Evolutionary conservation across 37 sponge, comb jelly and placozoan genomes (phyloP).

Genomic region (Spongilla lacustris): DNA sequence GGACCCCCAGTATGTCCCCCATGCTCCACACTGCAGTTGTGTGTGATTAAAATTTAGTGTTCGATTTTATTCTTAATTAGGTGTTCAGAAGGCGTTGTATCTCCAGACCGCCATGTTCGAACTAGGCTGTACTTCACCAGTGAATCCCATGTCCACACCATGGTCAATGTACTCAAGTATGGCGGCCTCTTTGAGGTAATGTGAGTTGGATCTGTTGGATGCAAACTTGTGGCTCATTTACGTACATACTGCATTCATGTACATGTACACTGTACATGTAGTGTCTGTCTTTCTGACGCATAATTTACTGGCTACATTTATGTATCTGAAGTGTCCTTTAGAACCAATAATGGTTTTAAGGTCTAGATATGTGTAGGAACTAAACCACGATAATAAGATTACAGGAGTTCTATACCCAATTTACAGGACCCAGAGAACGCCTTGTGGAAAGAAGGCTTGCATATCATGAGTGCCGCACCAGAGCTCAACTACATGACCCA

Average conservation of each 20-base stretch:
- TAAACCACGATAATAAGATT: too few relatives aligned
- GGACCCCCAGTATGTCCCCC: too few relatives aligned
- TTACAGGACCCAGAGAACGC: constrained; percentile 31
- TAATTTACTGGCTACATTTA: too few relatives aligned
- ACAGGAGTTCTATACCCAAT: too few relatives aligned
- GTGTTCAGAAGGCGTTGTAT: constrained; percentile 69
- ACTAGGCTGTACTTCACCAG: constrained; percentile 96
- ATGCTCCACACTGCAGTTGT: too few relatives aligned
- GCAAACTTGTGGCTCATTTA: neutral
- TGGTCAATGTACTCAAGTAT: constrained; percentile 76
- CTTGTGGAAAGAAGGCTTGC: constrained; percentile 54
- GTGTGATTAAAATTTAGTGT: too few relatives aligned
- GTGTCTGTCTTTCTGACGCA: too few relatives aligned
- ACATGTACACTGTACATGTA: too few relatives aligned
- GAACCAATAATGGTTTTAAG: too few relatives aligned
- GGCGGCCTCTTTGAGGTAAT: constrained; percentile 76
- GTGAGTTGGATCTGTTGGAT: neutral
- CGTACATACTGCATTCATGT: too few relatives aligned
- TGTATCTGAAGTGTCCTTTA: too few relatives aligned
- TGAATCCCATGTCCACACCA: constrained; percentile 90
- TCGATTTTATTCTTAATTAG: constrained; percentile 39
- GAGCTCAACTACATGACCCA: constrained; percentile 92
- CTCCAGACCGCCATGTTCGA: constrained; percentile 83
- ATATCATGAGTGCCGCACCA: constrained; percentile 37
- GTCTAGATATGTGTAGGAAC: too few relatives aligned